Evolutionary conservation across 2,113 vertebrate species (phyloP), one percentile per base, ranked within the genome.

Genomic region (Sinocyclocheilus anophthalmus): DNA sequence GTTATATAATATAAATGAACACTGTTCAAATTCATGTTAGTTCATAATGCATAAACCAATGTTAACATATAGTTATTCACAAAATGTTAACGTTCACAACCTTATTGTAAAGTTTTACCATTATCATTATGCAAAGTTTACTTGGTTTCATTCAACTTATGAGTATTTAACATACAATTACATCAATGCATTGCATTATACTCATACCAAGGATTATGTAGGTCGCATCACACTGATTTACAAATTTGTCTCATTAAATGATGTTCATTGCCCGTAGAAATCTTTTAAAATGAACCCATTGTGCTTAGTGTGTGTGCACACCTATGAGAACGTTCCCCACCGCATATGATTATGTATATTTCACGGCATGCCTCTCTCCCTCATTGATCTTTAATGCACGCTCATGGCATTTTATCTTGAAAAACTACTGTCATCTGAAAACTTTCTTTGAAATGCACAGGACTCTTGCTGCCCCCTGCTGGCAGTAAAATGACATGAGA

Each of bases 391-490:
- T 93, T 94, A 92, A 93, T 92, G 92, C 92, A 92, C 85, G 88
- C 91, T 92, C 90, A 89, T 85, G 92, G 91, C 85, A 82, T 86
- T 87, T 85, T 90, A 90, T 90, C 87, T 89, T 80, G 81, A 91
- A 92, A 92, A 91, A 91, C 91, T 92, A 93, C 92, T 93, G 93
- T 92, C 90, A 92, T 92, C 89, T 93, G 92, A 91, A 94, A 93
- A 82, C 70, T 85, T 61, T 37, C 77, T 84, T 78, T 88, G 85
- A 82, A 86, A 93, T 94, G 90, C 84, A 87, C 85, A 94, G 91
- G 89, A 86, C 90, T 89, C 91, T 81, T 94, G 94, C 94, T 96
- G 95, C 95, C 95, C 94, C 93, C 95, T 95, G 91, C 94, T 95
- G 95, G 93, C 53, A 9, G 4, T 63, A 82, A 55, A 91, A 82